These are phyloP conservation scores for Gnathonemus longibarbis DNA, from an alignment of 2,113 vertebrate genomes.

Conservation along the genomic window DNA sequence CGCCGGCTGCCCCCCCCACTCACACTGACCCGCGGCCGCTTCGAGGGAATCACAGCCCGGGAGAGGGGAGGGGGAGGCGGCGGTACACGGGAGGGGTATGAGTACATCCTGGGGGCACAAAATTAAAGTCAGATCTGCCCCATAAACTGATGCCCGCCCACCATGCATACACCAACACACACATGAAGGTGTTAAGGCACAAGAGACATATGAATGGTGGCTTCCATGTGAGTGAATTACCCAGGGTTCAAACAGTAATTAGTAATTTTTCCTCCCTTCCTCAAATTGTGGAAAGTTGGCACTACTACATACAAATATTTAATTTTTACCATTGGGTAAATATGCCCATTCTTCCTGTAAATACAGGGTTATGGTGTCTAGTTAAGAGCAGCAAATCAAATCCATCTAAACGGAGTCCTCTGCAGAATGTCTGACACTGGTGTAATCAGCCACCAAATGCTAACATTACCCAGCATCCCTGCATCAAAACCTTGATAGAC, in stretches of 20 bases:
- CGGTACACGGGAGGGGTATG: slow-evolving; percentile 66
- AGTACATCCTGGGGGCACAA: slow-evolving; percentile 63
- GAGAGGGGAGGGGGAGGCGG: slow-evolving; percentile 74
- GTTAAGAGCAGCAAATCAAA: neutral
- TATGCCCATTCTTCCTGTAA: neutral
- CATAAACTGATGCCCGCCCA: neutral
- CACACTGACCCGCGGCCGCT: slow-evolving; percentile 75
- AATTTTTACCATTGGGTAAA: neutral
- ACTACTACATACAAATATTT: neutral
- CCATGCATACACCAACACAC: neutral
- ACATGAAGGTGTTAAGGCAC: neutral
- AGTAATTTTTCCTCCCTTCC: neutral
- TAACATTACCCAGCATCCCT: neutral
- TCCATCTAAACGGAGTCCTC: neutral
- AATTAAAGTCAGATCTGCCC: neutral
- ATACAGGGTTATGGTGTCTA: neutral
- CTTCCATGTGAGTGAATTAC: neutral
- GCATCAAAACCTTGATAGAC: neutral
- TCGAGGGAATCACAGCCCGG: slow-evolving; percentile 74
- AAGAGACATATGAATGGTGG: neutral
- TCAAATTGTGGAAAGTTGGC: neutral
- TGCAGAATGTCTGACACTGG: neutral
- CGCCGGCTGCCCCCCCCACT: slow-evolving; percentile 73
- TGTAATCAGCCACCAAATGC: neutral
- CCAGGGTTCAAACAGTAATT: neutral